Evolutionary conservation across 2,797 vertebrate genomes (phyloP).

Genomic region (Artibeus jamaicensis): DNA sequence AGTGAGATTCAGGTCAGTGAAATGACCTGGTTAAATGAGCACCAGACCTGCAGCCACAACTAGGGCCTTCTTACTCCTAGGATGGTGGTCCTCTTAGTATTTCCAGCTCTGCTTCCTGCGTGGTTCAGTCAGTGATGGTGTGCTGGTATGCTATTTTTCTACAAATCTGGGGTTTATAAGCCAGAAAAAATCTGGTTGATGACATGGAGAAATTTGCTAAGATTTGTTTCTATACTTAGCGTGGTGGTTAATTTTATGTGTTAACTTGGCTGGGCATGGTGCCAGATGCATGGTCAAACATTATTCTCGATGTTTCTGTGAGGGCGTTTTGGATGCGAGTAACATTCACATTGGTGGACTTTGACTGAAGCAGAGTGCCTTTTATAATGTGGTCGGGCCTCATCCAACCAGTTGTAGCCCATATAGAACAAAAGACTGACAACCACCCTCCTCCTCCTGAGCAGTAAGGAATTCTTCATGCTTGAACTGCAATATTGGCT

Average conservation of each 20-base stretch:
- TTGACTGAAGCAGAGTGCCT: not conserved
- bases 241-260: not conserved
- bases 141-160: not conserved
- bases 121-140: not conserved
- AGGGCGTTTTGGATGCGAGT: not conserved
- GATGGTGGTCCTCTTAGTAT: not conserved
- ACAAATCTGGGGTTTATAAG: not conserved
- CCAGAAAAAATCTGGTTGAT: not conserved
- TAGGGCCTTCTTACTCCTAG: not conserved
- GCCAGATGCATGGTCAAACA: not conserved
- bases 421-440: not conserved
- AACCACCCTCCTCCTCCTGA: not conserved
- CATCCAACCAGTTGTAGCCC: not conserved
- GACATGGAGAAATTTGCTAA: not conserved
- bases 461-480: not conserved
- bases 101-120: not conserved
- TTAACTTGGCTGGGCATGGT: not conserved
- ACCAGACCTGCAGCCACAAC: not conserved
- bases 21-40: not conserved
- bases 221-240: not conserved
- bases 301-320: conserved; percentile 1
- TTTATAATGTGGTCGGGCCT: not conserved
- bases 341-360: conserved; percentile 26
- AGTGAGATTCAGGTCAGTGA: not conserved
- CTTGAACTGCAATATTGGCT: not conserved